phyloP scores from a whole-genome alignment of 2,888 invertebrate species.

The Glaucopsyche alexis region DNA sequence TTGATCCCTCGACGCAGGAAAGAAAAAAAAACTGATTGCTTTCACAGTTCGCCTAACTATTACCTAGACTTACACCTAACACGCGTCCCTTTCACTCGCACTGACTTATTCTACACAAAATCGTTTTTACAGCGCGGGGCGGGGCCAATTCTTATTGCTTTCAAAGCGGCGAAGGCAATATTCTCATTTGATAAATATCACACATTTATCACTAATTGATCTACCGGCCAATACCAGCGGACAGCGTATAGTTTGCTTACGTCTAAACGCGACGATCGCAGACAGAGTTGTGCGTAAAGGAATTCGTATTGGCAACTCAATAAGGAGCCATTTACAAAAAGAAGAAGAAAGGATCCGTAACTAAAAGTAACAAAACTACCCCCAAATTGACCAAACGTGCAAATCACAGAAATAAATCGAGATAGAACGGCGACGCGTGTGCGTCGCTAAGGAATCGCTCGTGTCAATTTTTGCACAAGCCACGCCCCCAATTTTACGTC shows the following conservation, averaged over 20 bases:
- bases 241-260: slow-evolving; percentile 44
- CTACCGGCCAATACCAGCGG: slow-evolving; percentile 50
- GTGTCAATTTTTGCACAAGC: too few species aligned
- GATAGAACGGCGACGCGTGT: too few species aligned
- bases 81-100: slow-evolving; percentile 46
- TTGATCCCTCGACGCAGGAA: slow-evolving; percentile 70
- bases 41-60: slow-evolving; percentile 76
- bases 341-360: too few species aligned
- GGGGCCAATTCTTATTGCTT: slow-evolving; percentile 62
- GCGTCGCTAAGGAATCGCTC: too few species aligned
- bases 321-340: too few species aligned
- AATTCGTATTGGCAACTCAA: not conserved
- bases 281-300: not conserved
- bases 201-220: slow-evolving; percentile 58
- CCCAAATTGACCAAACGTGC: slow-evolving; percentile 14
- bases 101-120: slow-evolving; percentile 62
- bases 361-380: not conserved
- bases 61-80: slow-evolving; percentile 71
- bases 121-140: slow-evolving; percentile 71
- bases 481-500: too few species aligned
- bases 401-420: too few species aligned
- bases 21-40: slow-evolving; percentile 62
- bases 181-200: slow-evolving; percentile 60
- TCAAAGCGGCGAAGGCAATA: slow-evolving; percentile 56
- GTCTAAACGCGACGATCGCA: slow-evolving; percentile 27